Evolutionary conservation across 2,113 vertebrate genomes (phyloP).

Genomic region (Pachycephala philippinensis): DNA sequence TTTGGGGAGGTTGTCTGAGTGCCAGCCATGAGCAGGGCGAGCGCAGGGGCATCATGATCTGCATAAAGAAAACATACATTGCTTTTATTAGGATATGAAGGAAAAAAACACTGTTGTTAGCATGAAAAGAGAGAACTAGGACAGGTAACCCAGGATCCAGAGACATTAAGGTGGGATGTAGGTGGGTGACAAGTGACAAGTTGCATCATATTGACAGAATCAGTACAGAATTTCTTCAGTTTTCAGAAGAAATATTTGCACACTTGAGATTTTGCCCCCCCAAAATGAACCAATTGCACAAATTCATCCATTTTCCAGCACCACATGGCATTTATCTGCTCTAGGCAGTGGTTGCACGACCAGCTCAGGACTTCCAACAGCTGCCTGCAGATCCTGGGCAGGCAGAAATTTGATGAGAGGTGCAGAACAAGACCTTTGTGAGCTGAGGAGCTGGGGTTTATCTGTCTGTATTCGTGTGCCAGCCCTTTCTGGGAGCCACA

Average conservation of each 20-base stretch:
- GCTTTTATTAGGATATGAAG: neutral
- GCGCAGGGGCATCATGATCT: slow-evolving; percentile 71
- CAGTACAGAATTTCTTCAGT: neutral
- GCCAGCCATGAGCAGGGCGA: slow-evolving; percentile 82
- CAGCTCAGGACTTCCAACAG: neutral
- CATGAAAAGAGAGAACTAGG: neutral
- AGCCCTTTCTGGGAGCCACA: neutral
- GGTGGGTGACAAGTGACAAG: neutral
- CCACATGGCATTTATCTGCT: neutral
- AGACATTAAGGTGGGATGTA: neutral
- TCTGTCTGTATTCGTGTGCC: neutral
- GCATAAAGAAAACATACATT: slow-evolving; percentile 54
- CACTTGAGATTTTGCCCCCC: neutral
- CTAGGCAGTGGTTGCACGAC: neutral
- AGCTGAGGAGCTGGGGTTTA: neutral
- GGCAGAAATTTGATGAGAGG: neutral
- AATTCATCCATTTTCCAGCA: neutral
- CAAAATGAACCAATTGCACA: neutral
- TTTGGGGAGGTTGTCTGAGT: slow-evolving; percentile 82
- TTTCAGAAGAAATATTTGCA: neutral
- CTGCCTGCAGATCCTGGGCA: neutral
- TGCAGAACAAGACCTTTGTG: neutral
- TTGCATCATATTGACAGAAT: neutral
- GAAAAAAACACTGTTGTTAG: neutral
- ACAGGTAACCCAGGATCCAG: neutral